These are phyloP conservation scores for Spongilla lacustris DNA, from an alignment of 37 sponge, comb jelly and placozoan genomes.

Conservation along the genomic window DNA sequence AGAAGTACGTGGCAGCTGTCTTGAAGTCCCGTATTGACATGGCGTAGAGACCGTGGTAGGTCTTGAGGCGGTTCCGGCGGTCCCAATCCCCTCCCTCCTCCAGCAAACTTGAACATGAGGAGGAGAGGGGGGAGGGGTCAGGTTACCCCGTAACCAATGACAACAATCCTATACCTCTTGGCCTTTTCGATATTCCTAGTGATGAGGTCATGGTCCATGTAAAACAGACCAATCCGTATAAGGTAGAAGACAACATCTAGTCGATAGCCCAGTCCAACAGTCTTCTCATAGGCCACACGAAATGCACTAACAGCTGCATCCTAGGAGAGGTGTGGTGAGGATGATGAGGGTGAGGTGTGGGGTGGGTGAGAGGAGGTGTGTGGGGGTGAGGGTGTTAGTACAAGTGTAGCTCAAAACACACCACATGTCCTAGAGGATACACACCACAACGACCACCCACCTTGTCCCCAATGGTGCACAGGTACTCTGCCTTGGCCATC, in stretches of 20 bases:
- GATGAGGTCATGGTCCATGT: slow-evolving; percentile 90
- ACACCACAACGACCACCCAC: slow-evolving; percentile 8
- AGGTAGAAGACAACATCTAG: slow-evolving; percentile 95
- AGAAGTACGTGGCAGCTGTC: slow-evolving; percentile 88
- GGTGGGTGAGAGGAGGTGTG: background rate
- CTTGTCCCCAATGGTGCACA: slow-evolving; percentile 92
- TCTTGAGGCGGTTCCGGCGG: slow-evolving; percentile 92
- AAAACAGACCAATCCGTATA: slow-evolving; percentile 93
- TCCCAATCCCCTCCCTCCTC: slow-evolving; percentile 99
- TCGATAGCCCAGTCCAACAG: slow-evolving; percentile 86
- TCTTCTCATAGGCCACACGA: slow-evolving; percentile 70
- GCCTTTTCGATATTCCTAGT: slow-evolving; percentile 91
- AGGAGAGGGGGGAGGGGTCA: background rate
- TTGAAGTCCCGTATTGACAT: slow-evolving; percentile 91
- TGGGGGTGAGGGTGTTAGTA: background rate
- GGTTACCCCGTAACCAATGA: no score
- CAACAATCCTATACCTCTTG: slow-evolving; percentile 68
- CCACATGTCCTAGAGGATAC: no score
- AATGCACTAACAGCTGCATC: slow-evolving; percentile 53
- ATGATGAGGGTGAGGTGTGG: background rate
- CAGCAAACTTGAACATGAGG: slow-evolving; percentile 70
- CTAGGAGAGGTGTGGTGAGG: background rate
- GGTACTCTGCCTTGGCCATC: slow-evolving; percentile 94
- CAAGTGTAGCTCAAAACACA: no score
- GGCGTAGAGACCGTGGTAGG: slow-evolving; percentile 91